These are phyloP conservation scores for Phoenicopterus ruber DNA, from an alignment of 2,113 vertebrate species.

Conservation along the genomic window DNA sequence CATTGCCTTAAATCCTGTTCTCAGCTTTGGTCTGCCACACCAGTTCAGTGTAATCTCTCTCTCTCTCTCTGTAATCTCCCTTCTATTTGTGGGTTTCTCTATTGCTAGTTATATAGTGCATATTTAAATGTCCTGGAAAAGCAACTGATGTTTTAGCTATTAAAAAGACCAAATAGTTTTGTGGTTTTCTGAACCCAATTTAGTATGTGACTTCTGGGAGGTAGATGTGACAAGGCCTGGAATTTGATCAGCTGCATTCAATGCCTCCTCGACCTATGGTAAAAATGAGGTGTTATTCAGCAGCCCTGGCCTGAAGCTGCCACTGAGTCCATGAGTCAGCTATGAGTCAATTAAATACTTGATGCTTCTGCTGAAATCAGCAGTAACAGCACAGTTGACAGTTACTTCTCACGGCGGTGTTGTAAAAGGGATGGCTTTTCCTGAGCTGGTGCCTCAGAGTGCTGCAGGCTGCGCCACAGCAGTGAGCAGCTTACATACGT, in stretches of 20 bases:
- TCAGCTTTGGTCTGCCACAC: background rate
- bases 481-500: background rate
- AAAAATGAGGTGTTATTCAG: background rate
- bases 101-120: background rate
- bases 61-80: background rate
- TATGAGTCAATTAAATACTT: background rate
- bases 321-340: background rate
- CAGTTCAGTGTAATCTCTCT: background rate
- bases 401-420: background rate
- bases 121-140: background rate
- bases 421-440: background rate
- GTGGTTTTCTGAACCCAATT: background rate
- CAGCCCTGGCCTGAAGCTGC: background rate
- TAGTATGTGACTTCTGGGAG: background rate
- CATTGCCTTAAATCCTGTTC: background rate
- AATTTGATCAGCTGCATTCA: background rate
- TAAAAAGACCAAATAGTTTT: background rate
- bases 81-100: background rate
- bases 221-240: background rate
- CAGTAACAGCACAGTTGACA: background rate
- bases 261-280: background rate
- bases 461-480: background rate
- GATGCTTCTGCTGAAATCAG: background rate
- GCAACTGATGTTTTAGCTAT: background rate
- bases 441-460: background rate